Conservation (phyloP, 2,888 invertebrate species). For the Zygothrica quintamaculata region DNA sequence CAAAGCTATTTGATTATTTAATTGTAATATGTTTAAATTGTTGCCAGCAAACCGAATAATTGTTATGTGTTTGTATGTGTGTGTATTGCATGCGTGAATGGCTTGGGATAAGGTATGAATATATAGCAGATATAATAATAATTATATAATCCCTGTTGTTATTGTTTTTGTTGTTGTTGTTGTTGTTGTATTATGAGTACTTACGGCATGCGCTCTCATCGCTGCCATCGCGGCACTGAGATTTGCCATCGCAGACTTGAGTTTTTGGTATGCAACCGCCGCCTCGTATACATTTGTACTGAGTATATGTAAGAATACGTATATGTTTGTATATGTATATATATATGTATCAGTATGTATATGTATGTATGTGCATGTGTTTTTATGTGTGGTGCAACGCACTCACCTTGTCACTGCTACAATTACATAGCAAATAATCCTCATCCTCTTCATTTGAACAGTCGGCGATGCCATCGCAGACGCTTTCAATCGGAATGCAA, state of each 20-base stretch:
- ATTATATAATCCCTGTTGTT: no score
- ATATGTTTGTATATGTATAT: slow-evolving; percentile 25
- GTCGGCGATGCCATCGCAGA: slow-evolving; percentile 93
- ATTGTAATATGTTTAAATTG: no score
- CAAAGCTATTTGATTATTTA: no score
- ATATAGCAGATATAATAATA: no score
- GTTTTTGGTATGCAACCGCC: slow-evolving; percentile 84
- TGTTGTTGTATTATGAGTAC: no score
- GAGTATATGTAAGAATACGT: slow-evolving; percentile 45
- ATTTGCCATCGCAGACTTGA: slow-evolving; percentile 86
- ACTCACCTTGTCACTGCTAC: slow-evolving; percentile 84
- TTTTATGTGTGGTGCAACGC: slow-evolving; percentile 5
- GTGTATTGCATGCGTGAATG: no score
- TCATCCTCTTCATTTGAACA: slow-evolving; percentile 91
- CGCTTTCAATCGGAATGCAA: slow-evolving; percentile 91
- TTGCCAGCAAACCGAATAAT: no score
- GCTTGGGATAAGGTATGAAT: no score
- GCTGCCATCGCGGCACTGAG: slow-evolving; percentile 86
- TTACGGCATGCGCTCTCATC: slow-evolving; percentile 86
- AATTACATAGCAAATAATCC: slow-evolving; percentile 83
- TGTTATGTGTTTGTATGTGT: no score
- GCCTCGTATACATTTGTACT: slow-evolving; percentile 85
- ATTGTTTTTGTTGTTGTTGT: no score
- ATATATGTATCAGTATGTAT: slow-evolving; percentile 23
- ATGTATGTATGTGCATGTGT: slow-evolving; percentile 15